Base-by-base conservation (phyloP, 2,113 vertebrate species). In the Xyliphius kryptos region DNA sequence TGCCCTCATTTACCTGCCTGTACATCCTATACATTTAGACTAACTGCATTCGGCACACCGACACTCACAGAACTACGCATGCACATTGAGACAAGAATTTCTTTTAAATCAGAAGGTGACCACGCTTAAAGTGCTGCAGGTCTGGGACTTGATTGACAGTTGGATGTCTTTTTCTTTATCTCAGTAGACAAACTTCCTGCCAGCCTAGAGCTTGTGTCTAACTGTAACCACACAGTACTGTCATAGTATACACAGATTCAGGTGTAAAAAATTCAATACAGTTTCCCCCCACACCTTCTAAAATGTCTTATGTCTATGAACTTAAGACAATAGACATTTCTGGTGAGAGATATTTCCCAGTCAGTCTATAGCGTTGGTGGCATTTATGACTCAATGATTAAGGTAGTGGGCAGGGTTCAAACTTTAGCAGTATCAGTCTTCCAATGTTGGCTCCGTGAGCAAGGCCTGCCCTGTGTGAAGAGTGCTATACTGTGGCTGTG, bases 151-250 rank as follows among this genome's bases (percentile, higher is more conserved):
- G 50, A 68, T 20, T 72, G 65, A 63, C 72, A 67, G 63, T 48
- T 63, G 40, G 15, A 13, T 61, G 59, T 67, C 43, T 64, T 67
- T 58, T 15, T 63, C 44, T 58, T 74, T 74, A 74, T 74, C 73
- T 71, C 56, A 58, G 65, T 43, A 32, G 55, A 68, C 66, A 71
- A 64, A 67, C 66, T 68, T 74, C 69, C 69, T 71, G 66, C n/a
- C 52, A 63, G 54, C 51, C 43, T 49, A 36, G 54, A 67, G 50
- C 36, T 26, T 59, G 53, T 55, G 19, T 62, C 26, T 50, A 47
- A 70, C 48, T 54, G 50, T 70, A 48, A 66, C 73, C 64, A 58
- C 64, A 66, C 40, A 22, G 32, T 43, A 44, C 17, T 19, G 38
- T 62, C 48, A 32, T 32, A 61, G 21, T 41, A 17, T 52, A 58